Evolutionary conservation across 1,140 invertebrate species (phyloP), one percentile per base, ranked within the genome.

Genomic region (Acyrthosiphon pisum): DNA sequence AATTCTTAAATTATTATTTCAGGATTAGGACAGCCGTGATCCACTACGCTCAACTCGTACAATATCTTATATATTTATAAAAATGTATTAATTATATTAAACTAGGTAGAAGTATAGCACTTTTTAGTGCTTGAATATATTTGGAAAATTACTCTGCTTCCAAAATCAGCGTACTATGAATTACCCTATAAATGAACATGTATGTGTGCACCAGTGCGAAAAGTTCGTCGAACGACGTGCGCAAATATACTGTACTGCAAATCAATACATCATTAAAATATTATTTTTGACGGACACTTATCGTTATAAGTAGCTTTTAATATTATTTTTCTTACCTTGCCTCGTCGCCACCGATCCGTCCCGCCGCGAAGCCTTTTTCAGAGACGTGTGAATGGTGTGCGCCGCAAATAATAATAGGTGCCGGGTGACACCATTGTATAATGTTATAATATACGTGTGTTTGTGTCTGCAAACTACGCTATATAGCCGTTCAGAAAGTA

Each of bases 371-470:
- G 35, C 20, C 46, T 53, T 53, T 53, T 53, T 23, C 8, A n/a
- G 8, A 89, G 20, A 53, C 46, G 41, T 56, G 11, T 68, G 56
- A 89, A 89, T 89, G 2, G 46, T 41, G 22, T 53, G 30, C 46
- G 11, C 37, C 26, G n/a, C 20, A 35, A 22, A 89, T 56, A 56
- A 89, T 89, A 89, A 93, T 93, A 93, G 76, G 91, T 93, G 91
- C 91, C 81, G 48, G 91, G 68, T 86, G 48, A 93, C 81, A 53
- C 91, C 76, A 56, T 86, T 86, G 76, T 93, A n/a, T 86, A 50
- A 84, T 84, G 23, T 84, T 41, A 87, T 50, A 26, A 3, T 30
- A 44, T 44, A 3, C 20, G 4, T 53, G n/a, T 81, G n/a, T 81
- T 2, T 35, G 14, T 46, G 26, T 86, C 41, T 30, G 1, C 26